phyloP scores from a whole-genome alignment of 2,797 vertebrate species.

The Capromys pilorides region DNA sequence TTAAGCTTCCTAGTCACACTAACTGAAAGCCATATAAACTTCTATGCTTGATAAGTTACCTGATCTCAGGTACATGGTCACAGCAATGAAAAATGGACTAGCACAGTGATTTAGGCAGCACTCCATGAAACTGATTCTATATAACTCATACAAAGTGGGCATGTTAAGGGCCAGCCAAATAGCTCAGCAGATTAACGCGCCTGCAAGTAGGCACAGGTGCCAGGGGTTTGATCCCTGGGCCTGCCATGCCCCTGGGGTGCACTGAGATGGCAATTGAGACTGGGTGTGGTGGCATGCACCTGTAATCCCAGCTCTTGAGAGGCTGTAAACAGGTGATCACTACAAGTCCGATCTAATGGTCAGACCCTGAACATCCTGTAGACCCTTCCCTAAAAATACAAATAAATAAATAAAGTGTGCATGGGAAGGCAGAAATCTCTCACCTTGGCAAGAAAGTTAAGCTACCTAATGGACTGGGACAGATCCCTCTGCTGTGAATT shows the following conservation, averaged over 20 bases:
- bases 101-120: neutral
- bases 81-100: neutral
- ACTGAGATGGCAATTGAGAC: no score
- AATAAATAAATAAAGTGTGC: neutral
- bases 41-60: neutral
- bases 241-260: no score
- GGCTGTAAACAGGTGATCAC: no score
- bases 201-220: no score
- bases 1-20: neutral
- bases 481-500: constrained; percentile 28
- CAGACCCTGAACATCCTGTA: no score
- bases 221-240: no score
- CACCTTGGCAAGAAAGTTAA: neutral
- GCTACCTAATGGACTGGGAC: constrained; percentile 2
- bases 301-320: no score
- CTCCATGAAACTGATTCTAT: neutral
- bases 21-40: neutral
- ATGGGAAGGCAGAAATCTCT: neutral
- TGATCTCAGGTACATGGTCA: neutral
- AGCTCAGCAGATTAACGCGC: no score
- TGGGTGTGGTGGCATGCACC: no score
- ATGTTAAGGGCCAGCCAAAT: neutral
- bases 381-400: no score
- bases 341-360: no score
- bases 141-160: neutral